These are phyloP conservation scores for Rapana venosa DNA, from an alignment of 2,888 invertebrate species.

Conservation along the genomic window DNA sequence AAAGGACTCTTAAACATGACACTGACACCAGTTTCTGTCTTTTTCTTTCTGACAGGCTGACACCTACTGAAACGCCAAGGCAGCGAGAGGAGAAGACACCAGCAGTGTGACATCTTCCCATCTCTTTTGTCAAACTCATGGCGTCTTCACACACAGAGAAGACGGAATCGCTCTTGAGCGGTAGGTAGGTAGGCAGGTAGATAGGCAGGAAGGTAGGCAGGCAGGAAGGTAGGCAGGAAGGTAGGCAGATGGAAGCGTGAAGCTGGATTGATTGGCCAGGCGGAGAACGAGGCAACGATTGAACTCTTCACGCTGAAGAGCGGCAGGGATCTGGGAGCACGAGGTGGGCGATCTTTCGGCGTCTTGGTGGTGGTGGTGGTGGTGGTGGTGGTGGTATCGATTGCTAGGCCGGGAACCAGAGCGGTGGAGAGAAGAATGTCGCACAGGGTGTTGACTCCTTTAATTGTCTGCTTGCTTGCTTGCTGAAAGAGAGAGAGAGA, in stretches of 20 bases:
- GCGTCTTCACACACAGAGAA: too few relatives aligned
- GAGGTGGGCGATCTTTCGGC: neutral
- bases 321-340: neutral
- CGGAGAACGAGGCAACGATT: neutral
- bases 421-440: neutral
- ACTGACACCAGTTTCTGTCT: too few relatives aligned
- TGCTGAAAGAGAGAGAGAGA: neutral
- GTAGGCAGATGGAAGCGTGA: neutral
- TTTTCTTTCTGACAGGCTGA: too few relatives aligned
- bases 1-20: too few relatives aligned
- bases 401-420: too few relatives aligned
- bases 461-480: neutral
- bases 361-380: neutral
- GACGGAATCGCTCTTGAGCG: neutral
- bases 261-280: neutral
- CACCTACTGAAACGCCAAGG: too few relatives aligned
- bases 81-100: neutral
- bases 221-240: too few relatives aligned
- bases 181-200: neutral
- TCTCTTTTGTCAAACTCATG: neutral
- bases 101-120: neutral
- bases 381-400: neutral
- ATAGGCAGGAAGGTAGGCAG: neutral
- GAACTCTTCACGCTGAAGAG: neutral
- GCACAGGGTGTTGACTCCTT: neutral